Evolutionary conservation across 53 echinoderm and acorn worm genomes (phyloP).

Genomic region (Stichopus horrens): DNA sequence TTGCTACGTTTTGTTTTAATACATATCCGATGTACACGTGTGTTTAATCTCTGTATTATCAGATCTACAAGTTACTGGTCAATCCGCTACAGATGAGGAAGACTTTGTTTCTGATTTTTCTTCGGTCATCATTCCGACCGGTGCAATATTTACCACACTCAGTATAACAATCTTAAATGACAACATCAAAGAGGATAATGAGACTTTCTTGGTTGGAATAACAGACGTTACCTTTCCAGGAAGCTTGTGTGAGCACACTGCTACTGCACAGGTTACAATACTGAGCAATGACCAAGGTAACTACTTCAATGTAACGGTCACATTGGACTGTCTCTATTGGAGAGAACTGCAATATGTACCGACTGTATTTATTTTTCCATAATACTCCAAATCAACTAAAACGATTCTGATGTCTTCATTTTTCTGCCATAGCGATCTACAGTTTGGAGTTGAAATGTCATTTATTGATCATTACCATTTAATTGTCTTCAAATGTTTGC

Average conservation of each 20-base stretch:
- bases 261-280: neutral
- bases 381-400: too few relatives aligned
- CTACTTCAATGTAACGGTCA: neutral
- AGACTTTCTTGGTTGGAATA: constrained; percentile 12
- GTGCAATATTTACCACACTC: neutral
- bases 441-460: too few relatives aligned
- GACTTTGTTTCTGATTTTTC: neutral
- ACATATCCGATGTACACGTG: too few relatives aligned
- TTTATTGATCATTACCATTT: too few relatives aligned
- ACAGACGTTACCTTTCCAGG: constrained; percentile 2
- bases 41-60: too few relatives aligned
- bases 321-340: neutral
- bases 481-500: too few relatives aligned
- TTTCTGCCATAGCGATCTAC: too few relatives aligned
- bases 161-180: constrained; percentile 17
- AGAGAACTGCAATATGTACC: too few relatives aligned
- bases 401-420: too few relatives aligned
- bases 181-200: neutral
- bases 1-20: too few relatives aligned
- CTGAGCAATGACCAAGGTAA: constrained; percentile 14
- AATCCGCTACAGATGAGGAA: neutral
- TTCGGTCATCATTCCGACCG: neutral
- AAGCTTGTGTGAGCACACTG: neutral
- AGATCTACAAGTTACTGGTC: neutral
- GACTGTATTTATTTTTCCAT: too few relatives aligned